Evolutionary conservation across 2,113 vertebrate genomes (phyloP).

Genomic region (Smithornis capensis): DNA sequence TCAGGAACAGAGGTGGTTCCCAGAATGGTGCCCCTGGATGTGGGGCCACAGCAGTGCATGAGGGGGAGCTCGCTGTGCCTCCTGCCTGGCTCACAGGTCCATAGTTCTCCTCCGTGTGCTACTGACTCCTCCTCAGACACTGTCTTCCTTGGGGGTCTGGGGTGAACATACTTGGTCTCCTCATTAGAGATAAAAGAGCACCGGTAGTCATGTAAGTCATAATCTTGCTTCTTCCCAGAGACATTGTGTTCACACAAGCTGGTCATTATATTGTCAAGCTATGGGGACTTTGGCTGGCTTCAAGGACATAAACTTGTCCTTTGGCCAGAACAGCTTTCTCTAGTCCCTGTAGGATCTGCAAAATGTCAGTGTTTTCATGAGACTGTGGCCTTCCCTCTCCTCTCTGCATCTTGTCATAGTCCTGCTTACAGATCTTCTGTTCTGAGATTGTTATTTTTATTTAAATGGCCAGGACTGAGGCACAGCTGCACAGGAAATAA

Average conservation of each 20-base stretch:
- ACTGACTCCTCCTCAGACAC: not conserved
- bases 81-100: not conserved
- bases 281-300: slow-evolving; percentile 5
- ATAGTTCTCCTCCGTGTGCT: not conserved
- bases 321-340: slow-evolving; percentile 1
- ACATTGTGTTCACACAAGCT: not conserved
- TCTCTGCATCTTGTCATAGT: not conserved
- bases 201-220: not conserved
- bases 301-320: not conserved
- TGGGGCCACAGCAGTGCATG: not conserved
- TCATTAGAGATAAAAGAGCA: not conserved
- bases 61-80: not conserved
- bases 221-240: not conserved
- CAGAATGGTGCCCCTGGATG: not conserved
- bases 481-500: slow-evolving; percentile 62
- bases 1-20: not conserved
- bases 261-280: not conserved
- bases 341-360: not conserved
- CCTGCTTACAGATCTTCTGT: slow-evolving; percentile 30
- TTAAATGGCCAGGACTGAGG: not conserved
- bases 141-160: not conserved
- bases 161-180: not conserved
- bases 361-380: slow-evolving; percentile 38
- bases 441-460: slow-evolving; percentile 46
- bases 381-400: not conserved